Base-by-base conservation (phyloP, 2,888 invertebrate genomes). In the Strigamia maritima region DNA sequence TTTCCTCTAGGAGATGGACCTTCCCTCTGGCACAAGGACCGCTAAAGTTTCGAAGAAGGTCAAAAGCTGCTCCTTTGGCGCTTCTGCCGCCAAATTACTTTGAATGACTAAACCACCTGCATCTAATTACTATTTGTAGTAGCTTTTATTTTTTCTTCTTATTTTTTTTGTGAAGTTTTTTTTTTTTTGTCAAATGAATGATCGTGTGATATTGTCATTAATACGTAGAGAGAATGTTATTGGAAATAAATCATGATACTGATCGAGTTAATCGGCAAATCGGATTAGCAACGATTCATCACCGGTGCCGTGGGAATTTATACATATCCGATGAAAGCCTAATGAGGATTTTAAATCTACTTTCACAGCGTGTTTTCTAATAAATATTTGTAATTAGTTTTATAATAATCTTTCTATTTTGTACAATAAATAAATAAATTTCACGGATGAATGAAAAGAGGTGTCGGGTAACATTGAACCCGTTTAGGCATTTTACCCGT, bases 31-130 rank as follows among this genome's bases (percentile, higher is more conserved):
- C 77, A 49, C 80, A 44, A 40, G 78, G 35, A 70, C 80, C 31
- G 76, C 81, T 74, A 77, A 81, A 74, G 60, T 76, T 80, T 77
- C 80, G 76, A 81, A 80, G 65, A 82, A 82, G 75, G 78, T 81
- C 78, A 82, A 81, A 77, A 80, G 80, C 77, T 80, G 79, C 38
- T 81, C 82, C 10, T 76, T 82, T 10, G 82, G 82, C 14, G 35
- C 81, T 54, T 79, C 81, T n/a, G 38, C 80, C 22, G 26, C 74
- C 12, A 81, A 79, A 65, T 79, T 77, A 28, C 35, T 79, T 19
- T 80, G 35, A 80, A 24, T 54, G 75, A 31, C 14, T 24, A 70
- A 70, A 65, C 19, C 10, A 19, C 24, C 14, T 2, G 70, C 28
- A 49, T 35, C 10, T 35, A 35, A 35, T 54, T 14, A 7, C n/a